phyloP scores from a whole-genome alignment of 2,113 vertebrate species.

The Desmodus rotundus region DNA sequence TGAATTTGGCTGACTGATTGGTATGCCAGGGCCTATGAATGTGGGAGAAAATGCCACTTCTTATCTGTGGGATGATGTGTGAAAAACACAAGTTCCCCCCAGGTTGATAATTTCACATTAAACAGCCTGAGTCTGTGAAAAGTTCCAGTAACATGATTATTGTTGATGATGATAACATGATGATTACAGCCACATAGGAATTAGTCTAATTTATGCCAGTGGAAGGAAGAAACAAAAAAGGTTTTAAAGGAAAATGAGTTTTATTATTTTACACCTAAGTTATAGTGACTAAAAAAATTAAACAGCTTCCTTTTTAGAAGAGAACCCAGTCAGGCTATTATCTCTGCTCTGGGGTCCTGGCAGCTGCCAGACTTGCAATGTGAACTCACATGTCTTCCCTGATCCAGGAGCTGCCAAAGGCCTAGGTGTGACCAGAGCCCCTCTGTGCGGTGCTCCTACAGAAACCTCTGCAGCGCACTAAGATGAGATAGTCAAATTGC shows the following conservation, averaged over 20 bases:
- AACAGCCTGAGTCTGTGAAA: background rate
- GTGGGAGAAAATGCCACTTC: background rate
- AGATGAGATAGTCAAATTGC: background rate
- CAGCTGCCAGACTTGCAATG: background rate
- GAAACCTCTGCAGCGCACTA: background rate
- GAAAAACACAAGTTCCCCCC: background rate
- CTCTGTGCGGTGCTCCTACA: background rate
- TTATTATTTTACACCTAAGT: background rate
- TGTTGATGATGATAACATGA: background rate
- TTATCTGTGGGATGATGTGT: background rate
- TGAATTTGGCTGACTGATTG: background rate
- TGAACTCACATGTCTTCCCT: background rate
- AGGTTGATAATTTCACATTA: background rate
- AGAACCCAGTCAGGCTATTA: background rate
- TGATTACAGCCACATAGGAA: background rate
- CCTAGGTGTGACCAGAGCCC: background rate
- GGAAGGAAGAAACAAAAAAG: background rate
- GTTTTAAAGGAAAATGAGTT: background rate
- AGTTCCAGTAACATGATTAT: background rate
- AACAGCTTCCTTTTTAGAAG: background rate
- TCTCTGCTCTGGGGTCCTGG: background rate
- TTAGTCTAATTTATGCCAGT: slow-evolving; percentile 21
- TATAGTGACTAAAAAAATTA: slow-evolving; percentile 35
- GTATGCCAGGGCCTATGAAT: background rate
- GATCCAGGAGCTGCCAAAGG: background rate